Conservation (phyloP, 2,797 vertebrate genomes). For the Podargus strigoides region DNA sequence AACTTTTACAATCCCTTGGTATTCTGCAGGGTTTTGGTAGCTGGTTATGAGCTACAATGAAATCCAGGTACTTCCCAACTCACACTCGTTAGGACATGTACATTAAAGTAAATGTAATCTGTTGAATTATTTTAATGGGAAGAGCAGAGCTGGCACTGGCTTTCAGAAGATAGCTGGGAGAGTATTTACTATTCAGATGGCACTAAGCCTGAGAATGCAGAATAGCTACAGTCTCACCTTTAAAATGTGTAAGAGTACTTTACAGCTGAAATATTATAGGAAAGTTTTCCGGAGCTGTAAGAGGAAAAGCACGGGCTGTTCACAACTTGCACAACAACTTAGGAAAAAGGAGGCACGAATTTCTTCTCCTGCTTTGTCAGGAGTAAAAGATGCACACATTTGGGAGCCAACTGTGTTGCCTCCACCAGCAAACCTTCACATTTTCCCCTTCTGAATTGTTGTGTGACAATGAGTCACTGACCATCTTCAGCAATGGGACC, state of each 20-base stretch:
- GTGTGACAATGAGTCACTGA: background rate
- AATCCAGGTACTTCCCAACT: background rate
- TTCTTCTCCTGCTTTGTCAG: background rate
- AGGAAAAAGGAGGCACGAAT: background rate
- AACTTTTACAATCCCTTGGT: background rate
- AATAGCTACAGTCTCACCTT: background rate
- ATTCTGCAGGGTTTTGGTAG: background rate
- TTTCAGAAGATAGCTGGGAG: background rate
- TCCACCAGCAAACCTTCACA: background rate
- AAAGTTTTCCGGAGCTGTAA: background rate
- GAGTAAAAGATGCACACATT: background rate
- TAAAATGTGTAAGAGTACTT: background rate
- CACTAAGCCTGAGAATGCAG: background rate
- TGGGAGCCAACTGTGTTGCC: background rate
- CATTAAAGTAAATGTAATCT: background rate
- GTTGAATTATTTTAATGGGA: background rate
- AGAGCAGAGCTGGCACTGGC: background rate
- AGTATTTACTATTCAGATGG: background rate
- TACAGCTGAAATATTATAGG: background rate
- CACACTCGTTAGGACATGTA: background rate
- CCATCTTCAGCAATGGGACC: fast-evolving
- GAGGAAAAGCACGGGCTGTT: background rate
- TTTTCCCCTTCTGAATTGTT: background rate
- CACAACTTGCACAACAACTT: background rate
- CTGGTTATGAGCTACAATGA: background rate